Percentiles rank a stretch among this genome's conserved stretches.
Conservation (phyloP, 53 echinoderm and acorn worm species). For the Glandiceps talaboti region DNA sequence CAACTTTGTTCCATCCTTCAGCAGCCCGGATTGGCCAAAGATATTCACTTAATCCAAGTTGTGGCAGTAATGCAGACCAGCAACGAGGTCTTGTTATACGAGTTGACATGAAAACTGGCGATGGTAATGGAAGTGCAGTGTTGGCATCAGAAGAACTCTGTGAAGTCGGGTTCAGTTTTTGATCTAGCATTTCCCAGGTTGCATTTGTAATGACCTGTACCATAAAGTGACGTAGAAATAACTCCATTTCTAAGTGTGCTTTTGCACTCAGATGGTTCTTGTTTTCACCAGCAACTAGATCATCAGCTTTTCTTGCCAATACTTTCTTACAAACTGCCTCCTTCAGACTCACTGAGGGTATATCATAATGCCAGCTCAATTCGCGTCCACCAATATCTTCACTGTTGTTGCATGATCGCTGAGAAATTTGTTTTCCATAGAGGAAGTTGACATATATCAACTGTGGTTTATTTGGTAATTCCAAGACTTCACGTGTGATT, state of each 20-base stretch:
- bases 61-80: conserved; percentile 58
- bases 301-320: conserved; percentile 40
- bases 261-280: conserved; percentile 15
- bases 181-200: not conserved
- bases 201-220: conserved; percentile 13
- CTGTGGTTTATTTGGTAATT: conserved; percentile 32
- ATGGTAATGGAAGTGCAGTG: not conserved
- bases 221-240: conserved; percentile 54
- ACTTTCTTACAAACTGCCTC: conserved; percentile 55
- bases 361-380: conserved; percentile 43
- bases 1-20: not conserved
- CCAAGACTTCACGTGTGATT: conserved; percentile 39
- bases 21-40: not conserved
- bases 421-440: conserved; percentile 35
- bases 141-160: not conserved
- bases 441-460: conserved; percentile 66
- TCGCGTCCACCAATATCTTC: conserved; percentile 54
- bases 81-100: conserved; percentile 20
- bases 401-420: conserved; percentile 54
- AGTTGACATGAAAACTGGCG: conserved; percentile 1
- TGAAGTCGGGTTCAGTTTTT: not conserved
- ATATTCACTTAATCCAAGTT: conserved; percentile 8
- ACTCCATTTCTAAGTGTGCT: conserved; percentile 54
- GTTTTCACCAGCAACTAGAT: conserved; percentile 39
- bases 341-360: conserved; percentile 65